A percentile compares a stretch with the other conserved stretches of the same genome.
Evolutionary conservation across 2,797 vertebrate species (phyloP).

Genomic region (Salmo trutta): DNA sequence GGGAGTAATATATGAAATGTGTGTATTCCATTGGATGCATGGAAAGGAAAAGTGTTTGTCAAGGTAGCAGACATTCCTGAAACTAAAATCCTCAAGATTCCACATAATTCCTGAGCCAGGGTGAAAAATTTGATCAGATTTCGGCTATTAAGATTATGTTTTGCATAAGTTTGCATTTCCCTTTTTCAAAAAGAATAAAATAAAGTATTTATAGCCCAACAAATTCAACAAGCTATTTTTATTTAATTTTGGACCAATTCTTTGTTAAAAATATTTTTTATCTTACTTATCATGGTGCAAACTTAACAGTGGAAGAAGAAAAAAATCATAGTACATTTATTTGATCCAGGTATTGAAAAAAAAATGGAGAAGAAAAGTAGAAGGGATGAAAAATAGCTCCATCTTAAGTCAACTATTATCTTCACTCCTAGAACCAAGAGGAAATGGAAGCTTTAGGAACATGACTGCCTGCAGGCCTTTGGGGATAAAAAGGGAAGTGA

Average conservation of each 20-base stretch:
- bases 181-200: not conserved
- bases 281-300: not conserved
- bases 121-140: not conserved
- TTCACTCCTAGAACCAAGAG: not conserved
- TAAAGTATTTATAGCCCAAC: not conserved
- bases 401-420: not conserved
- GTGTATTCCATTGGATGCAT: not conserved
- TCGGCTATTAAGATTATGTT: not conserved
- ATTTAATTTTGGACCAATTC: not conserved
- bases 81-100: conserved; percentile 22
- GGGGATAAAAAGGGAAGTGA: conserved; percentile 25
- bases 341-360: no score
- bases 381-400: not conserved
- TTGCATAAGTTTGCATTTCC: not conserved
- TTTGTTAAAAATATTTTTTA: not conserved
- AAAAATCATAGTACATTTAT: not conserved
- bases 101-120: not conserved
- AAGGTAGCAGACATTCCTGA: conserved; percentile 20
- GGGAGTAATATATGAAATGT: not conserved
- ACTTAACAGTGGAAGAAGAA: not conserved
- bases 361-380: no score
- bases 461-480: conserved; percentile 21
- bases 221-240: not conserved
- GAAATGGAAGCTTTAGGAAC: conserved; percentile 2
- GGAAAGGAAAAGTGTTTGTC: not conserved